Conservation (phyloP, 2,113 vertebrate species). For the Xiphophorus hellerii region DNA sequence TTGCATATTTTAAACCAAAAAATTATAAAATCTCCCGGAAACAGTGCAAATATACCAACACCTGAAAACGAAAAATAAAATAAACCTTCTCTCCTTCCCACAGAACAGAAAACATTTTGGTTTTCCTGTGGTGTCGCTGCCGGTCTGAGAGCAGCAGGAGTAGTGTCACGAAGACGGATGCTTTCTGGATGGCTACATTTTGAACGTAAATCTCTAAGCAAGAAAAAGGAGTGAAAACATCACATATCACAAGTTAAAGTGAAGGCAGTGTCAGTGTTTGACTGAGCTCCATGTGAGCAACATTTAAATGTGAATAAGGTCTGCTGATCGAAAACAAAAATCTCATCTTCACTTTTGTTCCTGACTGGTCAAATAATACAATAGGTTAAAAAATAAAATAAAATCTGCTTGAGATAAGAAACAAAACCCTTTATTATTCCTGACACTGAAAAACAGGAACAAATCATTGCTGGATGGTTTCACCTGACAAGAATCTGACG, state of each 20-base stretch:
- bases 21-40: constrained; percentile 60
- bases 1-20: constrained; percentile 69
- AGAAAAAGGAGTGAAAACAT: not conserved
- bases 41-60: constrained; percentile 63
- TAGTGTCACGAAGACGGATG: constrained; percentile 13
- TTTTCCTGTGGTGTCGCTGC: constrained; percentile 1
- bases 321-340: too few species aligned
- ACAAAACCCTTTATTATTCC: not conserved
- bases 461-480: too few species aligned
- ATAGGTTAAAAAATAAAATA: not conserved
- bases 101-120: not conserved
- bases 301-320: too few species aligned
- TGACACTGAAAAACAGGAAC: not conserved
- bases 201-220: not conserved
- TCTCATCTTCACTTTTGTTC: too few species aligned
- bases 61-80: constrained; percentile 40
- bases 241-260: not conserved
- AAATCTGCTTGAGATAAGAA: not conserved
- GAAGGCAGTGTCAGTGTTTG: constrained; percentile 19
- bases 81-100: constrained; percentile 4
- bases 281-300: constrained; percentile 45
- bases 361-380: too few species aligned
- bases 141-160: not conserved
- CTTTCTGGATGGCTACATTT: constrained; percentile 43
- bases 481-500: too few species aligned